Evolutionary conservation across 1,140 invertebrate species (phyloP).

Genomic region (Geopemphigus sp.): DNA sequence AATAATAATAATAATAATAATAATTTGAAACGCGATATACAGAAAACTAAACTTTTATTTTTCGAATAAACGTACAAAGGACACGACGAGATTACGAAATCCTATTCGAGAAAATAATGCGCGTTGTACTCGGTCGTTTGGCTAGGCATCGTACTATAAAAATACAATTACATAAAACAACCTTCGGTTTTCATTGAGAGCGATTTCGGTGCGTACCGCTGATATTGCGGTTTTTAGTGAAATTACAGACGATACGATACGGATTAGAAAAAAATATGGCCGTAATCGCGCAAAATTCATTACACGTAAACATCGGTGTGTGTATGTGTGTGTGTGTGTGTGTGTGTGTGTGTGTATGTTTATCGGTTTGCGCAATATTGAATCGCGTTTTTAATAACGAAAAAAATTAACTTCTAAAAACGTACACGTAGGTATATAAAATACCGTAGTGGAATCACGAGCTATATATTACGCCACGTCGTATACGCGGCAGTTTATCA

Average conservation of each 20-base stretch:
- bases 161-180: constrained; percentile 4
- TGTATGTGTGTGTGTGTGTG: too few relatives aligned
- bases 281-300: not conserved
- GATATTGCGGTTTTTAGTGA: too few relatives aligned
- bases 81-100: not conserved
- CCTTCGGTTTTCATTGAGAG: constrained; percentile 22
- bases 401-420: too few relatives aligned
- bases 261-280: constrained; percentile 21
- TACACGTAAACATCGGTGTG: too few relatives aligned
- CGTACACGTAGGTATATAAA: too few relatives aligned
- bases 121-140: not conserved
- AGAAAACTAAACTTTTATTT: not conserved
- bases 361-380: too few relatives aligned
- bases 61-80: not conserved
- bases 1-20: too few relatives aligned
- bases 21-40: not conserved
- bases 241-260: not conserved
- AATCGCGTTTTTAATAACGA: too few relatives aligned
- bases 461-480: not conserved
- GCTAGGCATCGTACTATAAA: not conserved
- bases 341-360: not conserved
- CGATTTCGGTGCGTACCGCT: not conserved
- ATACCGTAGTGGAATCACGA: not conserved
- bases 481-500: not conserved
- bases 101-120: not conserved